Evolutionary conservation across 2,797 vertebrate species (phyloP).

Genomic region (Pangasius krempfi): DNA sequence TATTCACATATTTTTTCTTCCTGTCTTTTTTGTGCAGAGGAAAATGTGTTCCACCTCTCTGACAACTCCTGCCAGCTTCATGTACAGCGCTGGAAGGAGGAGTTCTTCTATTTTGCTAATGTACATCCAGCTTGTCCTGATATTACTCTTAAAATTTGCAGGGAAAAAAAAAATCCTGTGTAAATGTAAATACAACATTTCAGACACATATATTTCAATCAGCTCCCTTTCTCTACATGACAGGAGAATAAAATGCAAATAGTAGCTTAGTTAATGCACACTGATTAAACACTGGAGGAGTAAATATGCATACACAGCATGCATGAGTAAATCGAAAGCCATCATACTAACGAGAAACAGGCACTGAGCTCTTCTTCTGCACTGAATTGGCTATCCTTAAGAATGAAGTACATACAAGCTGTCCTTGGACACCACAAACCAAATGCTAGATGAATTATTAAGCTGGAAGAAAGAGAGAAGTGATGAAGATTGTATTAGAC

Average conservation of each 20-base stretch:
- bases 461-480: conserved; percentile 15
- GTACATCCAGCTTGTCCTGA: background rate
- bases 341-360: background rate
- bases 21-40: conserved; percentile 12
- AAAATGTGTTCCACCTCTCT: background rate
- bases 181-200: background rate
- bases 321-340: conserved; percentile 3
- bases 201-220: background rate
- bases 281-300: conserved; percentile 4
- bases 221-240: background rate
- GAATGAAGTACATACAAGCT: conserved; percentile 15
- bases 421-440: conserved; percentile 12
- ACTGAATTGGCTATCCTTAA: background rate
- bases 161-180: background rate
- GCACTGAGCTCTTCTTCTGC: background rate
- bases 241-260: conserved; percentile 6
- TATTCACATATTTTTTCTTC: conserved; percentile 37
- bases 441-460: conserved; percentile 12
- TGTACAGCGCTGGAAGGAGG: background rate
- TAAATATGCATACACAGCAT: background rate
- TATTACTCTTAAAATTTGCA: conserved; percentile 12
- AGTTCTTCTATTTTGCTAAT: background rate
- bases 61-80: background rate
- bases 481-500: conserved; percentile 27
- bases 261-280: background rate